Evolutionary conservation across 2,797 vertebrate genomes (phyloP).

Genomic region (Schizopygopsis pylzovi): DNA sequence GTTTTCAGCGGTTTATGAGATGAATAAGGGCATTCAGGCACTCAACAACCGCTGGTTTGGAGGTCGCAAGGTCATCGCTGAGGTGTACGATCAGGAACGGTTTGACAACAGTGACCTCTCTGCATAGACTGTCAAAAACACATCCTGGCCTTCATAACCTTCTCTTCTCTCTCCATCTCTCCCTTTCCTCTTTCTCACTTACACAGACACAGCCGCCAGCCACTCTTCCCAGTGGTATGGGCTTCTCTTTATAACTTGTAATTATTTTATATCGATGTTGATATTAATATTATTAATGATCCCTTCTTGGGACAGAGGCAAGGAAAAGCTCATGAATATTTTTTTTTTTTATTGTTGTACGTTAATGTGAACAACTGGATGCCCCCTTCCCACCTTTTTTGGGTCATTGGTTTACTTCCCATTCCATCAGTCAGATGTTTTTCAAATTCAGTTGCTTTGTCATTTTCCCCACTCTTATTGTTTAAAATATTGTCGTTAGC

Average conservation of each 20-base stretch:
- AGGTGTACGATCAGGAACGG: constrained; percentile 91
- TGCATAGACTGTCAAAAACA: constrained; percentile 76
- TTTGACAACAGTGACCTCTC: constrained; percentile 92
- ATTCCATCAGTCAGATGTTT: constrained; percentile 54
- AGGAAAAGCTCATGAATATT: constrained; percentile 61
- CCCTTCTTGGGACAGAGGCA: constrained; percentile 61
- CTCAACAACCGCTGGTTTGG: constrained; percentile 95
- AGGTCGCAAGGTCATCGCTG: constrained; percentile 88
- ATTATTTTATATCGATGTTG: constrained; percentile 70
- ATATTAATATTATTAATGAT: constrained; percentile 67
- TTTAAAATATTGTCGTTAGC: constrained; percentile 51
- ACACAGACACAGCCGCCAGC: constrained; percentile 53
- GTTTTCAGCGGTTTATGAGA: constrained; percentile 86
- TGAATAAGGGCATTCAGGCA: constrained; percentile 90
- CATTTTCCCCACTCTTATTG: constrained; percentile 35
- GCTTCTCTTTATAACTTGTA: constrained; percentile 69
- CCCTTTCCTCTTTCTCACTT: constrained; percentile 43
- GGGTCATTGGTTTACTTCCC: constrained; percentile 50
- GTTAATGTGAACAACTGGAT: constrained; percentile 68
- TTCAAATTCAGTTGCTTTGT: constrained; percentile 55
- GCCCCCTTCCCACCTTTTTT: constrained; percentile 35
- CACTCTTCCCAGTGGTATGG: constrained; percentile 58
- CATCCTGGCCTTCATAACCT: constrained; percentile 39
- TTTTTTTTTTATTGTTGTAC: constrained; percentile 59
- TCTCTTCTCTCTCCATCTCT: constrained; percentile 33